These are phyloP conservation scores for Bradypodion ventrale DNA, from an alignment of 2,797 vertebrate species.

Conservation along the genomic window DNA sequence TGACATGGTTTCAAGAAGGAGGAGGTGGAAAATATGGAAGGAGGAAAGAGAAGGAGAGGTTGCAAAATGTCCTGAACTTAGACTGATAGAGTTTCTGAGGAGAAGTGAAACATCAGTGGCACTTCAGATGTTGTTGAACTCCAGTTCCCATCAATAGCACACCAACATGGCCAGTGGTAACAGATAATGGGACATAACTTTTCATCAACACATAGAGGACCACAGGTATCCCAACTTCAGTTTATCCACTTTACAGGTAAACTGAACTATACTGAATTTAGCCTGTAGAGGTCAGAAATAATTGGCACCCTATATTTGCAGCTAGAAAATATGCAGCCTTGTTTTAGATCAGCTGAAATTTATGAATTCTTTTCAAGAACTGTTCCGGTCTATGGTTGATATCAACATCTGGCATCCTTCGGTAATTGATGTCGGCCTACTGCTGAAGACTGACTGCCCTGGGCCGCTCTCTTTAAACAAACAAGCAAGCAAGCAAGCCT, in stretches of 20 bases:
- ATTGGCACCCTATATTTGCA: background rate
- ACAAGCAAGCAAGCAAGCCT: background rate
- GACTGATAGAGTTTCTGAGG: background rate
- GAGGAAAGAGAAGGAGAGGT: background rate
- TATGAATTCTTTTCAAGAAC: background rate
- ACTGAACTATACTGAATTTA: background rate
- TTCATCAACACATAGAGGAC: background rate
- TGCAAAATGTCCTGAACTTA: background rate
- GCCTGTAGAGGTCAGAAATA: background rate
- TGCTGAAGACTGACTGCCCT: background rate
- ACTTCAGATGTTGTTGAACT: background rate
- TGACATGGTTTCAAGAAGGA: background rate
- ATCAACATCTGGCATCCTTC: background rate
- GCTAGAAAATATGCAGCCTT: background rate
- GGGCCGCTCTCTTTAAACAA: too few relatives aligned
- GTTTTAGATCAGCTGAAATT: background rate
- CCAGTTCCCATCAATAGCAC: background rate
- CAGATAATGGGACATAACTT: background rate
- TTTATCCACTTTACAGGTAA: background rate
- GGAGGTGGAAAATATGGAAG: background rate
- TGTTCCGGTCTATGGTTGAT: background rate
- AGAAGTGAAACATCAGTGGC: background rate
- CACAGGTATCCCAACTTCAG: background rate
- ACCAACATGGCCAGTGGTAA: background rate
- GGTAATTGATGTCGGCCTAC: background rate